phyloP scores from a whole-genome alignment of 2,113 vertebrate genomes.

The Rafetus swinhoei region DNA sequence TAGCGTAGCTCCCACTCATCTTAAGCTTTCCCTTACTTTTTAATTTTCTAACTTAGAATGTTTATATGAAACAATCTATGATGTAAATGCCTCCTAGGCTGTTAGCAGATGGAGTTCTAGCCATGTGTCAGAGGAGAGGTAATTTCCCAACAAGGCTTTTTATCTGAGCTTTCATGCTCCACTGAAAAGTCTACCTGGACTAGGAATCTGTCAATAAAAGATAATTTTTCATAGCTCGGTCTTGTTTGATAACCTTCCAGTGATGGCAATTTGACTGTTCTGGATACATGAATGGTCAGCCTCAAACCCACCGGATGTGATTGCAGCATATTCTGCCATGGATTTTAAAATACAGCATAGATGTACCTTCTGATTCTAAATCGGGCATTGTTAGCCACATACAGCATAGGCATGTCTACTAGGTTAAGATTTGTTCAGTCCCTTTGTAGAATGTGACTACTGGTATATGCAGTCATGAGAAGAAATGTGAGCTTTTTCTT shows the following conservation, averaged over 20 bases:
- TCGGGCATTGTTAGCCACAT: neutral
- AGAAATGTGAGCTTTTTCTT: neutral
- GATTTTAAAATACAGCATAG: neutral
- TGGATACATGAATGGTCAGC: neutral
- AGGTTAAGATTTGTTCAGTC: neutral
- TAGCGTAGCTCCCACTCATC: neutral
- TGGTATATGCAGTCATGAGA: neutral
- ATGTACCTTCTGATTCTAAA: neutral
- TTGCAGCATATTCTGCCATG: neutral
- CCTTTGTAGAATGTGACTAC: neutral
- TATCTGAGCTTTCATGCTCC: accelerated
- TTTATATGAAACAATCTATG: neutral
- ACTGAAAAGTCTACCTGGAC: neutral
- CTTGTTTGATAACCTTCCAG: neutral
- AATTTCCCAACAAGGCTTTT: neutral
- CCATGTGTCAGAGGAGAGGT: neutral
- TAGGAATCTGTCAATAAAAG: neutral
- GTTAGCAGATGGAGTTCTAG: neutral
- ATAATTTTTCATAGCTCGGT: neutral
- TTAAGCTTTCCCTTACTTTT: neutral
- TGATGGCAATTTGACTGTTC: neutral
- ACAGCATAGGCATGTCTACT: accelerated
- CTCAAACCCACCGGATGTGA: neutral
- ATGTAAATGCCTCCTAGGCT: neutral
- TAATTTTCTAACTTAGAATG: neutral